Conservation (phyloP, 2,888 invertebrate species). For the Empis livida region DNA sequence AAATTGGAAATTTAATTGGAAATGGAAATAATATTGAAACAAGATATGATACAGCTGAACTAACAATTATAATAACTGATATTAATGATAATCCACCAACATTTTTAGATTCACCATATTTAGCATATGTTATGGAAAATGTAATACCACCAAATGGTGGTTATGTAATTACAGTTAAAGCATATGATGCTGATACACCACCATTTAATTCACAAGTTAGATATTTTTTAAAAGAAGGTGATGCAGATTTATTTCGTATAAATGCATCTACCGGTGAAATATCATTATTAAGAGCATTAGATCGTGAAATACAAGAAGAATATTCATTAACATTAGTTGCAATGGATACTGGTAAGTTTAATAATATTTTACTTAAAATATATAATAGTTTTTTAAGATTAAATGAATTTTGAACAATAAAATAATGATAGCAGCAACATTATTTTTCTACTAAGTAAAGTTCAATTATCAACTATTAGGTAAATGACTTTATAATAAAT, state of each 20-base stretch:
- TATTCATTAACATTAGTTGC: slow-evolving; percentile 78
- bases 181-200: slow-evolving; percentile 82
- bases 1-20: not conserved
- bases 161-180: slow-evolving; percentile 70
- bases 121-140: slow-evolving; percentile 89
- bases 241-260: slow-evolving; percentile 80
- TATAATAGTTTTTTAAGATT: too few relatives aligned
- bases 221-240: slow-evolving; percentile 88
- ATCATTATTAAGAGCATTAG: slow-evolving; percentile 66
- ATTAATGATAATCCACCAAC: slow-evolving; percentile 90
- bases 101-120: slow-evolving; percentile 87
- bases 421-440: too few relatives aligned
- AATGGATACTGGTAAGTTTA: slow-evolving; percentile 79
- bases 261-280: slow-evolving; percentile 88
- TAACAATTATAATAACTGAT: slow-evolving; percentile 75
- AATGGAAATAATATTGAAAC: slow-evolving; percentile 23
- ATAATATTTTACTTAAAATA: too few relatives aligned
- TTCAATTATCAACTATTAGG: slow-evolving; percentile 4
- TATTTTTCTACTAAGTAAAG: too few relatives aligned
- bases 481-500: slow-evolving; percentile 8
- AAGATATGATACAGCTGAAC: slow-evolving; percentile 63
- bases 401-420: too few relatives aligned
- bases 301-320: slow-evolving; percentile 72
- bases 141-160: slow-evolving; percentile 68
- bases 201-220: slow-evolving; percentile 82